Evolutionary conservation across 2,888 invertebrate species (phyloP).

Genomic region (Lypha dubia): DNA sequence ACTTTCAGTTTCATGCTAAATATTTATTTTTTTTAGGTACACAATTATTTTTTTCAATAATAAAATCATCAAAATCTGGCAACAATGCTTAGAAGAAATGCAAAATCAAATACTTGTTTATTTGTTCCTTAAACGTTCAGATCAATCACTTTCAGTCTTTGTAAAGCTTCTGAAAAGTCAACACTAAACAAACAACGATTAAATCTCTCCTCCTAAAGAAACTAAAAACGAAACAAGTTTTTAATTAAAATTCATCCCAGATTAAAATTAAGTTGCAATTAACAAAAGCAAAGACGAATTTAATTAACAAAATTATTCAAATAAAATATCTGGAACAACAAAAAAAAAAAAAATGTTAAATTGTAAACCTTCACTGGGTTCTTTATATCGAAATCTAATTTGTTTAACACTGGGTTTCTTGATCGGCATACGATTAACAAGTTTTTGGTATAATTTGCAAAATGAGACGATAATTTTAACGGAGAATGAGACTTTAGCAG

Average conservation of each 20-base stretch:
- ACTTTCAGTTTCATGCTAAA: too few species aligned
- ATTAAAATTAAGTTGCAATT: slow-evolving; percentile 28
- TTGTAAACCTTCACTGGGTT: slow-evolving; percentile 29
- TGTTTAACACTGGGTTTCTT: slow-evolving; percentile 78
- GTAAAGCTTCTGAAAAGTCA: slow-evolving; percentile 11
- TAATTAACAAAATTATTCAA: not conserved
- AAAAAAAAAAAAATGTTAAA: slow-evolving; percentile 15
- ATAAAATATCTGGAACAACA: not conserved
- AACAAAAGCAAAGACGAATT: slow-evolving; percentile 29
- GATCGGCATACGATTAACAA: slow-evolving; percentile 78
- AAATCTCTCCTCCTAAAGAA: not conserved
- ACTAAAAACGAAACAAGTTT: slow-evolving; percentile 55
- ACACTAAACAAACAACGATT: slow-evolving; percentile 26
- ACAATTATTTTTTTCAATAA: not conserved
- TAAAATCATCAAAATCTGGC: slow-evolving; percentile 25
- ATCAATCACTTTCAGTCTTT: slow-evolving; percentile 32
- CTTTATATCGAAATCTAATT: slow-evolving; percentile 48
- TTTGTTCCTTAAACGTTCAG: slow-evolving; percentile 5
- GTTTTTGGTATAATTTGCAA: slow-evolving; percentile 73
- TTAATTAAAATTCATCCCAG: slow-evolving; percentile 5
- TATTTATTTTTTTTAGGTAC: too few species aligned
- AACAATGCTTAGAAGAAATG: slow-evolving; percentile 12
- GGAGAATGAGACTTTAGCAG: not conserved
- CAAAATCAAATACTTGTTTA: not conserved
- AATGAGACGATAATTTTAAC: not conserved